Evolutionary conservation across 2,113 vertebrate species (phyloP).

Genomic region (Puffinus mauretanicus): DNA sequence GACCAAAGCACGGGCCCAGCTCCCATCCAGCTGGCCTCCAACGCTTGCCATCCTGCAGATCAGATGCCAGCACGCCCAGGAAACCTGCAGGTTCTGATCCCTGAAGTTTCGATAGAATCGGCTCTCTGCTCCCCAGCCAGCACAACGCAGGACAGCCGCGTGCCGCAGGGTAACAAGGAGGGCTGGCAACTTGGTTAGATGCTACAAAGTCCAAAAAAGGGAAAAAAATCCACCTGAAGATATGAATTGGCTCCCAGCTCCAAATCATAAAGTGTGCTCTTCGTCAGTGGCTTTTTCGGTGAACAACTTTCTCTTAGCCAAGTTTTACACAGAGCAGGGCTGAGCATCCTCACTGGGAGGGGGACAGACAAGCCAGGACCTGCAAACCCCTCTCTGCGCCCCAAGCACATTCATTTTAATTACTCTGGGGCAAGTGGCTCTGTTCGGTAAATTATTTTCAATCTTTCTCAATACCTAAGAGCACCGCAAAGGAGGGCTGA

Average conservation of each 20-base stretch:
- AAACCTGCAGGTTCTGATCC: not conserved
- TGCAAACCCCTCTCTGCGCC: not conserved
- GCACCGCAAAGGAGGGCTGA: not conserved
- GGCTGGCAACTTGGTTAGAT: not conserved
- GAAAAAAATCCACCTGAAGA: not conserved
- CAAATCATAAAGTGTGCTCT: not conserved
- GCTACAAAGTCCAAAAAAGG: not conserved
- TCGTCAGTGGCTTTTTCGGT: rapidly evolving
- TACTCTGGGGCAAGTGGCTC: not conserved
- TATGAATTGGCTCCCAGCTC: not conserved
- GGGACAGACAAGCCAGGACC: not conserved
- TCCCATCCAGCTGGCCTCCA: not conserved
- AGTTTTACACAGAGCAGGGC: not conserved
- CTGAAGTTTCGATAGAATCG: not conserved
- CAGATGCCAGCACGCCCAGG: not conserved
- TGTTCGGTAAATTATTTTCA: not conserved
- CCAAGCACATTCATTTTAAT: not conserved
- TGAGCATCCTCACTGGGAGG: not conserved
- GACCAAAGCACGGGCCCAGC: not conserved
- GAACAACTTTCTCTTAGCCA: not conserved
- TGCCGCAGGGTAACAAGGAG: not conserved
- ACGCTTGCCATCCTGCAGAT: rapidly evolving
- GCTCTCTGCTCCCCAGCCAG: not conserved
- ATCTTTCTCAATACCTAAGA: not conserved
- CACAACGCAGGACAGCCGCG: rapidly evolving